phyloP scores from a whole-genome alignment of 2,113 vertebrate species.

The Cichladusa arquata region DNA sequence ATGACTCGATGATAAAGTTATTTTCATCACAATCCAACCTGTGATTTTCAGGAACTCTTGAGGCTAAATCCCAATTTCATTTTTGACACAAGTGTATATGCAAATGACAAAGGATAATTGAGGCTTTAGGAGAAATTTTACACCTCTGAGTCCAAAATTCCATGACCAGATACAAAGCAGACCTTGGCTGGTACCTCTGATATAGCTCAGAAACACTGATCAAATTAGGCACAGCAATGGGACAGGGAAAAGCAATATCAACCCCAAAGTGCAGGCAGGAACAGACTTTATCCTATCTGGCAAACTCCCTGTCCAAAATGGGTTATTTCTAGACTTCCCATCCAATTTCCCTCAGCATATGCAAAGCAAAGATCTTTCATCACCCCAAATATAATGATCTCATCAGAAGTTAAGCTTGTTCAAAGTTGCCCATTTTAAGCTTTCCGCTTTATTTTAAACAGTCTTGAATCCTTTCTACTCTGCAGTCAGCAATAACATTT shows the following conservation, averaged over 20 bases:
- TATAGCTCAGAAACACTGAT: background rate
- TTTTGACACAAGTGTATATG: background rate
- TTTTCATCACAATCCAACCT: background rate
- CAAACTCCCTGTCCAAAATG: background rate
- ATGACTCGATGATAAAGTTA: background rate
- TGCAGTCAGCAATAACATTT: conserved; percentile 8
- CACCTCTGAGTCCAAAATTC: background rate
- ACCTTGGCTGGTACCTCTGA: background rate
- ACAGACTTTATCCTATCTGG: background rate
- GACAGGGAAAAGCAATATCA: background rate
- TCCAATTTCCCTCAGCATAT: background rate
- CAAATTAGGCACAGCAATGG: background rate
- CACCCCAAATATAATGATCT: background rate
- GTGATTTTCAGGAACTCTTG: background rate
- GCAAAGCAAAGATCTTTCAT: background rate
- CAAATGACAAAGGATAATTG: background rate
- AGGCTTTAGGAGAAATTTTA: background rate
- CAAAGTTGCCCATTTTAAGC: background rate
- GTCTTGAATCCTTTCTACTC: background rate
- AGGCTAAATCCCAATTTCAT: background rate
- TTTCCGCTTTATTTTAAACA: background rate
- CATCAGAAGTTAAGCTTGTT: background rate
- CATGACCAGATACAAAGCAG: background rate
- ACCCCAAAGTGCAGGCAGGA: background rate
- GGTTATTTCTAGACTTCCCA: background rate